Evolutionary conservation across 1,140 invertebrate genomes (phyloP).

Genomic region (Drosophila littoralis): DNA sequence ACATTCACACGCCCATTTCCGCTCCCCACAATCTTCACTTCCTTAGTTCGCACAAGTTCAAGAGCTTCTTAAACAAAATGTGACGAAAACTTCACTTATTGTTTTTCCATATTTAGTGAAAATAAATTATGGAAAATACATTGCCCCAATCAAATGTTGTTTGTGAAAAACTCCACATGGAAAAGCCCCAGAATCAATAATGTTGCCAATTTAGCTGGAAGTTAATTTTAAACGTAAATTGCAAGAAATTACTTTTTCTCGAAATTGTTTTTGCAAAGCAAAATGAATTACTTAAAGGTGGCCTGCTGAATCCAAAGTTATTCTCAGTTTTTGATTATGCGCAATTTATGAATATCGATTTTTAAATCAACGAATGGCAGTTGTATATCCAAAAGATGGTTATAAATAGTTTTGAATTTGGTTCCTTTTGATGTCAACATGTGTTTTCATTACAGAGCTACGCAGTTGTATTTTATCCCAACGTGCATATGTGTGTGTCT

Average conservation of each 20-base stretch:
- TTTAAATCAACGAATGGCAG: constrained; percentile 23
- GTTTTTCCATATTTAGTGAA: too few relatives aligned
- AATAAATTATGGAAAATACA: too few relatives aligned
- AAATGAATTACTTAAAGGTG: neutral
- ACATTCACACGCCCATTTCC: too few relatives aligned
- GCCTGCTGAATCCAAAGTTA: neutral
- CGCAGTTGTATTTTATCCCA: too few relatives aligned
- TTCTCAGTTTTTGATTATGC: neutral
- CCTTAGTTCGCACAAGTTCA: too few relatives aligned
- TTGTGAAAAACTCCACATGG: neutral
- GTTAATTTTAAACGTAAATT: constrained; percentile 4
- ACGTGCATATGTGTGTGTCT: neutral
- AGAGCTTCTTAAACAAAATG: too few relatives aligned
- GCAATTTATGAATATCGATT: constrained; percentile 33
- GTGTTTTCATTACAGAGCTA: constrained; percentile 37
- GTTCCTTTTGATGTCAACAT: constrained; percentile 41
- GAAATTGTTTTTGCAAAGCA: neutral
- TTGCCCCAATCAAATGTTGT: too few relatives aligned
- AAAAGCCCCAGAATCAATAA: neutral
- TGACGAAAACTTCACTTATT: too few relatives aligned
- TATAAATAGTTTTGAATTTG: constrained; percentile 45
- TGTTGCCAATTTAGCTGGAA: neutral
- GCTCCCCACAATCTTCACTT: too few relatives aligned
- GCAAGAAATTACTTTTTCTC: neutral
- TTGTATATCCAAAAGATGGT: constrained; percentile 38